Evolutionary conservation across 2,797 vertebrate species (phyloP).

Genomic region (Characodon lateralis): DNA sequence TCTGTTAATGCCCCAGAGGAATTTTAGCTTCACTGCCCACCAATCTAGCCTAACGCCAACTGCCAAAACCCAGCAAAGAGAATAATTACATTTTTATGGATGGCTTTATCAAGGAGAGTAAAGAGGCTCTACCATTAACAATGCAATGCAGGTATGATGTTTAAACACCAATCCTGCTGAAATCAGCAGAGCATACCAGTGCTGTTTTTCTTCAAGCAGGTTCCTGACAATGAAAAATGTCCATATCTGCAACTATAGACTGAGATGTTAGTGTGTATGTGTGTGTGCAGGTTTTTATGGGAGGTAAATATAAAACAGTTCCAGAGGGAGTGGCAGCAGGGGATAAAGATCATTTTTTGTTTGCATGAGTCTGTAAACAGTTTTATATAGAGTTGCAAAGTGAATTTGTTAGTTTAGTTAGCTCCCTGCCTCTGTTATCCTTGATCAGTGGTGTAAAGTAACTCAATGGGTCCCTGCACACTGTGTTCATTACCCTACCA

Average conservation of each 20-base stretch:
- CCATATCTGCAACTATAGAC: constrained; percentile 63
- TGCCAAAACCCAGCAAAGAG: constrained; percentile 48
- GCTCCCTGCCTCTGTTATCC: constrained; percentile 51
- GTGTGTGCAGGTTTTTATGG: constrained; percentile 24
- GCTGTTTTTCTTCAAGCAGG: constrained; percentile 74
- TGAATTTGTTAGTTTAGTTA: constrained; percentile 45
- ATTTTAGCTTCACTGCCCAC: constrained; percentile 54
- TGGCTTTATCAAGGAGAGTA: constrained; percentile 64
- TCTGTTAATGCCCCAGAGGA: constrained; percentile 42
- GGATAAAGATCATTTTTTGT: constrained; percentile 42
- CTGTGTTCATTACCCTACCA: constrained; percentile 59
- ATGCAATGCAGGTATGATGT: constrained; percentile 68
- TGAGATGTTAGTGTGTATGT: constrained; percentile 37
- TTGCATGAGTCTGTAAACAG: constrained; percentile 36
- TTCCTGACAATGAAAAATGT: constrained; percentile 85
- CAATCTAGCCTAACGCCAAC: constrained; percentile 46
- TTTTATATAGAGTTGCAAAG: constrained; percentile 32
- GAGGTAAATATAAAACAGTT: constrained; percentile 14
- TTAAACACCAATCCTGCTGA: constrained; percentile 77
- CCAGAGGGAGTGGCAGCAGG: constrained; percentile 9
- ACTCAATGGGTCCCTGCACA: constrained; percentile 60
- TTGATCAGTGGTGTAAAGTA: constrained; percentile 65
- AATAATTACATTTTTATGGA: constrained; percentile 67
- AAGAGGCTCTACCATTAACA: constrained; percentile 60
- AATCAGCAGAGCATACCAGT: constrained; percentile 78